Evolutionary conservation across 2,797 vertebrate species (phyloP).

Genomic region (Acrocephalus scirpaceus): DNA sequence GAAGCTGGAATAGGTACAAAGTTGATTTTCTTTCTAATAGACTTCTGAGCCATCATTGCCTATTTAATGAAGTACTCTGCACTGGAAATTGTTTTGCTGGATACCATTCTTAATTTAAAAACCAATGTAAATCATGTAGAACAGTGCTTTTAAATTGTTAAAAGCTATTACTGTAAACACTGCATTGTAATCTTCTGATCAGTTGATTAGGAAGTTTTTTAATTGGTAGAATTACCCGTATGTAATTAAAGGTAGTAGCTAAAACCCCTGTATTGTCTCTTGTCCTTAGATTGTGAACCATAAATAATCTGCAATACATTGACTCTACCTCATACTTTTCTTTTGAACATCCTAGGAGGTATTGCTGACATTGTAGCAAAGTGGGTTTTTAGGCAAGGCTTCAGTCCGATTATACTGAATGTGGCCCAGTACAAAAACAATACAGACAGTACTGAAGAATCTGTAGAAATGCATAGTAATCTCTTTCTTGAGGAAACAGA

Average conservation of each 20-base stretch:
- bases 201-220: neutral
- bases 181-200: neutral
- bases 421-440: slow-evolving; percentile 74
- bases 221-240: neutral
- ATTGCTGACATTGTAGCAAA: slow-evolving; percentile 93
- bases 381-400: slow-evolving; percentile 91
- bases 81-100: neutral
- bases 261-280: neutral
- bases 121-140: neutral
- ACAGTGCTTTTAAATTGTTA: neutral
- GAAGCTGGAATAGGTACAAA: slow-evolving; percentile 90
- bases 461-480: slow-evolving; percentile 18
- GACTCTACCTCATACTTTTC: neutral
- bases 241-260: neutral
- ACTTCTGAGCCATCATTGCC: neutral
- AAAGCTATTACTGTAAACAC: neutral
- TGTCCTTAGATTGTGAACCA: neutral
- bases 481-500: slow-evolving; percentile 41
- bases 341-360: slow-evolving; percentile 78
- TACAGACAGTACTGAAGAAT: slow-evolving; percentile 60
- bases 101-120: neutral
- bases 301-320: neutral
- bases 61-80: neutral
- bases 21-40: neutral
- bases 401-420: slow-evolving; percentile 82